A percentile compares a stretch with the other conserved stretches of the same genome.
Conservation (phyloP, 1,140 invertebrate species). For the Forficula auricularia region DNA sequence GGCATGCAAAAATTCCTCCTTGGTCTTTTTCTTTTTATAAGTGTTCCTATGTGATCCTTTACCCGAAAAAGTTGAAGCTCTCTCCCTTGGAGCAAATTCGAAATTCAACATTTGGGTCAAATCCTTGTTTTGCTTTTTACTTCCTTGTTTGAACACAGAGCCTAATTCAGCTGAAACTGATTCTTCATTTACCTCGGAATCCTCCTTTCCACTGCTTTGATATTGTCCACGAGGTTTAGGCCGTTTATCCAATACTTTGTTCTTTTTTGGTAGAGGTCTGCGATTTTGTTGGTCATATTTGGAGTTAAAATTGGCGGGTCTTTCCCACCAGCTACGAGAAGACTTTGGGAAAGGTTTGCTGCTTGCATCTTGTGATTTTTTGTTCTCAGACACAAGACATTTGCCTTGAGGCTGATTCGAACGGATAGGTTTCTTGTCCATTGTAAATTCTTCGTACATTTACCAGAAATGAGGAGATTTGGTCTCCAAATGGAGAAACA, state of each 20-base stretch:
- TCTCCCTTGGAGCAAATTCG: constrained; percentile 47
- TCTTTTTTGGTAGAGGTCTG: constrained; percentile 41
- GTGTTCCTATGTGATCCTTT: constrained; percentile 18
- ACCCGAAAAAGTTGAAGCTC: constrained; percentile 11
- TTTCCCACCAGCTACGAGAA: constrained; percentile 40
- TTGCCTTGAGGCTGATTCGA: constrained; percentile 39
- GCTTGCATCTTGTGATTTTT: constrained; percentile 45
- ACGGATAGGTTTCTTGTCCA: constrained; percentile 54
- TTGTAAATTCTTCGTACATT: constrained; percentile 32
- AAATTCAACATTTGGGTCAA: constrained; percentile 84
- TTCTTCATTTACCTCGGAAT: constrained; percentile 36
- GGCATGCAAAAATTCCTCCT: constrained; percentile 83
- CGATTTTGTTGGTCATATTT: constrained; percentile 41
- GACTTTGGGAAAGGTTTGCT: constrained; percentile 42
- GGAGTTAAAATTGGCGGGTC: constrained; percentile 28
- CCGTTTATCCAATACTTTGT: constrained; percentile 48
- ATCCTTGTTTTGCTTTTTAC: constrained; percentile 83
- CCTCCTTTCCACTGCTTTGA: constrained; percentile 48
- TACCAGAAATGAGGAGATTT: constrained; percentile 27
- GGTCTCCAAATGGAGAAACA: constrained; percentile 52
- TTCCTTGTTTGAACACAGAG: constrained; percentile 60
- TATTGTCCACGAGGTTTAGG: constrained; percentile 48
- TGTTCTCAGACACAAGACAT: constrained; percentile 40
- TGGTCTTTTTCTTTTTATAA: constrained; percentile 58
- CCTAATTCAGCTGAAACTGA: constrained; percentile 52